phyloP scores from a whole-genome alignment of 1,140 invertebrate species.

The Polyergus mexicanus region DNA sequence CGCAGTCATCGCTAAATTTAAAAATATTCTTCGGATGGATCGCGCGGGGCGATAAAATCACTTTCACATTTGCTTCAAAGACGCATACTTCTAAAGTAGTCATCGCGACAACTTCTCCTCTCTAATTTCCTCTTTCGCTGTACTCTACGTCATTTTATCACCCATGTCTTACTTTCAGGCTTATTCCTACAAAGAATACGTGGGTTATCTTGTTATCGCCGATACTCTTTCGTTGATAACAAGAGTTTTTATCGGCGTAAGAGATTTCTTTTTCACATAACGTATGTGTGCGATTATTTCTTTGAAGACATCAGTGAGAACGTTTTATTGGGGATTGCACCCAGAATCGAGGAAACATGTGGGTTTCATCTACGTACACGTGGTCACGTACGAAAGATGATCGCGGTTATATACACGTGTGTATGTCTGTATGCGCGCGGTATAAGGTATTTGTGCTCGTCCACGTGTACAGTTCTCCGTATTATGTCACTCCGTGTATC shows the following conservation, averaged over 20 bases:
- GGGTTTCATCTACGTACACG: constrained; percentile 26
- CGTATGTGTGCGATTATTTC: neutral
- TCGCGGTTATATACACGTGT: no score
- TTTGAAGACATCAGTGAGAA: neutral
- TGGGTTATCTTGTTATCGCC: constrained; percentile 30
- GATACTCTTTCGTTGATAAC: constrained; percentile 25
- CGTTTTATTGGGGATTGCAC: neutral
- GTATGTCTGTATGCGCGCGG: neutral
- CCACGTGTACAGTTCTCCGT: constrained; percentile 45
- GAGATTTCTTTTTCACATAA: neutral
- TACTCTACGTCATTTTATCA: neutral
- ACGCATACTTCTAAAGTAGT: no score
- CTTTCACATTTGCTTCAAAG: constrained; percentile 15
- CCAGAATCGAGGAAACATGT: constrained; percentile 5
- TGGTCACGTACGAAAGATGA: constrained; percentile 15
- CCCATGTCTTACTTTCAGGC: neutral
- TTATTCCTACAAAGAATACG: neutral
- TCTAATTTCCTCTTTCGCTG: neutral
- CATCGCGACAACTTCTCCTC: neutral
- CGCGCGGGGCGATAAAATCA: constrained; percentile 9
- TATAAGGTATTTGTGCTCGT: constrained; percentile 29
- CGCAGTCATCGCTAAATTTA: constrained; percentile 52
- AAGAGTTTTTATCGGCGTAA: neutral
- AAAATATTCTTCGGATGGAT: constrained; percentile 39
- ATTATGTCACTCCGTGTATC: constrained; percentile 71